Evolutionary conservation across 2,797 vertebrate species (phyloP), one percentile per base, ranked within the genome.

Genomic region (Chelon labrosus): DNA sequence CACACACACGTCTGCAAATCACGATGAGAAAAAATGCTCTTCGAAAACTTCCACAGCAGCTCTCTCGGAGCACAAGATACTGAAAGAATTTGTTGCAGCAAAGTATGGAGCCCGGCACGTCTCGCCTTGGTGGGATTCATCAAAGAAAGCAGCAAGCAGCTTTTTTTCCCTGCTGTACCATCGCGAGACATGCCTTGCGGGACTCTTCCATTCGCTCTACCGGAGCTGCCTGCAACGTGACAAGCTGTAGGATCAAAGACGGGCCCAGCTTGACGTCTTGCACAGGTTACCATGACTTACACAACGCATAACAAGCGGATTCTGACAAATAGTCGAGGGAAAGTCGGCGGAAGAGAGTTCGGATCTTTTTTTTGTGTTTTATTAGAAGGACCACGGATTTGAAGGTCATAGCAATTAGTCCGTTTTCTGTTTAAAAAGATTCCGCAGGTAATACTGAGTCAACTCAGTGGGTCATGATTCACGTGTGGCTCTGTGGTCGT

Each of bases 101-200:
- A 22, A 22, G 22, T 44, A 62, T 38, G 52, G 53, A 79, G 69
- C 79, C 66, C 81, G 27, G 64, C 73, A 65, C 42, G 61, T 10
- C 19, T 73, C 58, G 66, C 73, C 85, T 84, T 72, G 80, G 66
- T 70, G 82, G 80, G 82, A 78, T 83, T 88, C 86, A 91, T 91
- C 86, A 90, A 89, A 91, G 84, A 68, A 68, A 85, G 82, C 53
- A 65, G 69, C 57, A 22, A 78, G 88, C 79, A 68, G 70, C 65
- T 77, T 87, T 75, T 72, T 44, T 1, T 7, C 77, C 82, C 88
- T 66, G 72, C 71, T 75, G 83, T 57, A 85, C 77, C 75, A 58
- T 83, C 87, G 74, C 57, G 79, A 90, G 78, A 89, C 76, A 73
- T 76, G 89, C 88, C 88, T 84, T 49, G 82, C 59, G 56, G 91